Base-by-base conservation (phyloP, 2,888 invertebrate genomes). In the Eupeodes luniger region DNA sequence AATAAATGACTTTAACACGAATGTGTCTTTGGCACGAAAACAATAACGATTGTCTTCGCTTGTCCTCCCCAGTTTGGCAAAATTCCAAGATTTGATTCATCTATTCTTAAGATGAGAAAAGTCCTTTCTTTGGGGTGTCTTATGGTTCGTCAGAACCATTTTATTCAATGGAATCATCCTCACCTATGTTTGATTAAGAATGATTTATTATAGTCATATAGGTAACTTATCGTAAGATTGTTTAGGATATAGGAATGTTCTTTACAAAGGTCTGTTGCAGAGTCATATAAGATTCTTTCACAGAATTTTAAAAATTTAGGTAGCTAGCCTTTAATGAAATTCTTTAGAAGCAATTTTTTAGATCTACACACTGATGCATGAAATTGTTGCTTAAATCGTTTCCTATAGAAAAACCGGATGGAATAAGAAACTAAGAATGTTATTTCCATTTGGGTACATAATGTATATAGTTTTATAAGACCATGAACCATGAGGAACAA, bases 21-120 rank as follows among this genome's bases (percentile, higher is more conserved):
- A 84, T 74, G 64, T 69, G 19, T 62, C 74, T 59, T 82, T 83
- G 79, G 83, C 76, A 87, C 80, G 57, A 47, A 16, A 87, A 87
- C 87, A 87, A 87, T 87, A 74, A 74, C 76, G 80, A 83, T 83
- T 84, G 83, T 87, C 84, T 74, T 80, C 84, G 83, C 72, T 80
- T 84, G 80, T 87, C 84, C 84, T 84, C 87, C 80, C 76, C 83
- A 79, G 70, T 83, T 83, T 83, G 86, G 76, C 82, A 87, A 49
- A 72, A 57, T 53, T 61, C 53, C 49, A 16, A 57, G 69, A 86
- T 75, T 82, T 44, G 59, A 81, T 77, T 81, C 81, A 85, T 81
- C 59, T 61, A 4, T 67, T 67, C 9, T 27, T 4, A 12, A 1
- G n/a, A 64, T 12, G 3, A 55, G 49, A 14, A 62, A 70, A 74